Percentiles rank a stretch among this genome's conserved stretches.
Conservation (phyloP, 2,113 vertebrate species). For the Nothoprocta perdicaria region DNA sequence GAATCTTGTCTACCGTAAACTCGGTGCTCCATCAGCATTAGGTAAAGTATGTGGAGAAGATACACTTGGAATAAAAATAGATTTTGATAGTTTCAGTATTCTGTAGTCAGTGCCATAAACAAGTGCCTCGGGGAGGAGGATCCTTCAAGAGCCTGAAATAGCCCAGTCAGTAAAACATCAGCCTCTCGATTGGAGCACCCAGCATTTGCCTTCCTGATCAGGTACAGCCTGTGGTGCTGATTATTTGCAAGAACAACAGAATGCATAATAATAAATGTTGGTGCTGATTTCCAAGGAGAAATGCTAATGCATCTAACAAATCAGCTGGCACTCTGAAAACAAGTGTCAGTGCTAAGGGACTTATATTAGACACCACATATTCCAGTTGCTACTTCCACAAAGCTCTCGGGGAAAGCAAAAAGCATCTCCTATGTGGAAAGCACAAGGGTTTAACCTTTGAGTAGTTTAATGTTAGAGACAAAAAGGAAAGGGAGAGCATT, state of each 20-base stretch:
- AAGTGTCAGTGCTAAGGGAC: not conserved
- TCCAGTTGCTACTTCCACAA: not conserved
- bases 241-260: not conserved
- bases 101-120: not conserved
- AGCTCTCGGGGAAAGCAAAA: slow-evolving; percentile 18
- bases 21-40: not conserved
- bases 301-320: not conserved
- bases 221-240: not conserved
- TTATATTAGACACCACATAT: not conserved
- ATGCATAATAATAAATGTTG: slow-evolving; percentile 3
- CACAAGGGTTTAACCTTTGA: slow-evolving; percentile 3
- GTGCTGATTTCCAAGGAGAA: not conserved
- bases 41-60: not conserved
- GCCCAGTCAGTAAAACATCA: not conserved
- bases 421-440: not conserved
- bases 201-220: not conserved
- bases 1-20: not conserved
- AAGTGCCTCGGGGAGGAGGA: not conserved
- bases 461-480: not conserved
- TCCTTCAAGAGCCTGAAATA: slow-evolving; percentile 8
- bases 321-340: slow-evolving; percentile 9
- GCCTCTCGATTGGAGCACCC: not conserved
- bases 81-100: not conserved
- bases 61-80: not conserved
- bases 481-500: not conserved